phyloP scores from a whole-genome alignment of 2,888 invertebrate genomes.

The Ochropleura plecta region DNA sequence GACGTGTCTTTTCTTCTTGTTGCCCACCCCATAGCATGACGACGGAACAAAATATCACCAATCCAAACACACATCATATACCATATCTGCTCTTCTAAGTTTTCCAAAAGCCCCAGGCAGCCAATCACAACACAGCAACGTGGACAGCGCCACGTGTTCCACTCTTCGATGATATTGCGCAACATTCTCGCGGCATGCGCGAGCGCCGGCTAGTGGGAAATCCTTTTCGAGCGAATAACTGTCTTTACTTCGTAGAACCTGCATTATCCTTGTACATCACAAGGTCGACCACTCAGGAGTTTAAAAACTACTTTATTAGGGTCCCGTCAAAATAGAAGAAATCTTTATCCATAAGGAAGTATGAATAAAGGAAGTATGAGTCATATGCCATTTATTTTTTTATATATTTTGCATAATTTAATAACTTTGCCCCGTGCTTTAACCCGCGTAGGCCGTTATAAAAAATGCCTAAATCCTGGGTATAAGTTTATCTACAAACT shows the following conservation, averaged over 20 bases:
- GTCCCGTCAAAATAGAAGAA: neutral
- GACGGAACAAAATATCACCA: neutral
- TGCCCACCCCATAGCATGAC: neutral
- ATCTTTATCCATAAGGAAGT: neutral
- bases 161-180: conserved; percentile 45
- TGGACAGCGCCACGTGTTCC: conserved; percentile 33
- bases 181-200: conserved; percentile 60
- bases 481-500: no score
- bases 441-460: no score
- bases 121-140: conserved; percentile 24
- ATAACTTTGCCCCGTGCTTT: no score
- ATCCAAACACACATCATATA: neutral
- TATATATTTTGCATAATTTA: no score
- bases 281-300: conserved; percentile 49
- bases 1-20: neutral
- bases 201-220: conserved; percentile 45
- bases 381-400: neutral
- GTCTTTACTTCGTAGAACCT: conserved; percentile 44
- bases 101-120: neutral
- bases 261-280: conserved; percentile 52
- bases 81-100: neutral
- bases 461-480: no score
- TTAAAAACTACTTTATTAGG: conserved; percentile 19
- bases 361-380: neutral
- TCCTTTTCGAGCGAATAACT: conserved; percentile 55